Conservation (phyloP, 2,113 vertebrate genomes). For the Pelecanus crispus region DNA sequence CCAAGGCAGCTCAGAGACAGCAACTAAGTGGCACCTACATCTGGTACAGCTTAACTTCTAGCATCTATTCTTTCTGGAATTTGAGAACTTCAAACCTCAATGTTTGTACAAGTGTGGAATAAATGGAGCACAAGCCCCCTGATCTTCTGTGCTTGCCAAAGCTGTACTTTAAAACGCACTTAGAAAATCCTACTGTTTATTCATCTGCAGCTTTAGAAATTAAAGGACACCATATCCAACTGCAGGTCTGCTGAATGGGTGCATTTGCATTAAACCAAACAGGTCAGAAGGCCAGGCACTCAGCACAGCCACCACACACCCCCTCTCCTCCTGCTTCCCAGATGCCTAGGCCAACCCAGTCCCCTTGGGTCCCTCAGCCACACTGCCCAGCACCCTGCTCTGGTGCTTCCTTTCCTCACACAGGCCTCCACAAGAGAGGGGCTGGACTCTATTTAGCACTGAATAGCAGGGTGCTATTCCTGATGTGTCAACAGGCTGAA, state of each 20-base stretch:
- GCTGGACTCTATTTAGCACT: neutral
- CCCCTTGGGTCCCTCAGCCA: neutral
- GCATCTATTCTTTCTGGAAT: conserved; percentile 50
- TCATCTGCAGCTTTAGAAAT: neutral
- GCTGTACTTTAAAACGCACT: neutral
- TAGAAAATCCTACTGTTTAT: conserved; percentile 3
- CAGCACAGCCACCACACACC: neutral
- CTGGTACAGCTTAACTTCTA: conserved; percentile 49
- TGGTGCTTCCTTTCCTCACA: neutral
- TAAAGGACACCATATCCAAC: neutral
- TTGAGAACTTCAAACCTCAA: conserved; percentile 41
- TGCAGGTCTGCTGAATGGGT: neutral
- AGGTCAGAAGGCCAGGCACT: neutral
- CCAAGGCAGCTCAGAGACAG: conserved; percentile 18
- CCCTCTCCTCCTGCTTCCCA: neutral
- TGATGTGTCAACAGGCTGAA: neutral
- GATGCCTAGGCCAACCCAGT: neutral
- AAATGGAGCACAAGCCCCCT: neutral
- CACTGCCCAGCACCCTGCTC: neutral
- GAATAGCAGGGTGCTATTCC: neutral
- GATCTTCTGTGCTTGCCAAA: neutral
- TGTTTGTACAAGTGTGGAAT: conserved; percentile 58
- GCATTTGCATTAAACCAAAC: neutral
- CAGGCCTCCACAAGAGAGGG: neutral
- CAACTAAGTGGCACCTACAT: conserved; percentile 49